Evolutionary conservation across 2,888 invertebrate genomes (phyloP).

Genomic region (Aquatica leii): DNA sequence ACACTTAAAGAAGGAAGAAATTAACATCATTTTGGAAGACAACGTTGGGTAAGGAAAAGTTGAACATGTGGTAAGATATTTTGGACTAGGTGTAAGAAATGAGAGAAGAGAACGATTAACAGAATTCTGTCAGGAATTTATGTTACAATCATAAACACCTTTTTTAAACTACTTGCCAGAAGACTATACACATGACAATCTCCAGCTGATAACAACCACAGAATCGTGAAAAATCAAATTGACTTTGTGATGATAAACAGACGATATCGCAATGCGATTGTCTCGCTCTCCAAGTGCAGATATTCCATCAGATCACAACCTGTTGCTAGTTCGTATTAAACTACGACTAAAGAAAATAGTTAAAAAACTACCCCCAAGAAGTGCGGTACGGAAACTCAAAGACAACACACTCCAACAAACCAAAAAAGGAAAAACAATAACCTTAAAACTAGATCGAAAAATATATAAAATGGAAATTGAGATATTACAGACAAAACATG

Average conservation of each 20-base stretch:
- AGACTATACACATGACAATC: too few species aligned
- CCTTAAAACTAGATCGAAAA: background rate
- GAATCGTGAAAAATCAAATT: conserved; percentile 44
- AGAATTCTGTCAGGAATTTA: conserved; percentile 40
- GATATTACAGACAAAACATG: background rate
- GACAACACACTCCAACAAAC: background rate
- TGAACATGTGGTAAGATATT: conserved; percentile 28
- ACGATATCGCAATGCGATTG: conserved; percentile 35
- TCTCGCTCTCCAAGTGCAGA: conserved; percentile 41
- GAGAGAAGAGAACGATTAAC: conserved; percentile 39
- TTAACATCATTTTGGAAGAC: conserved; percentile 43
- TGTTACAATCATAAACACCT: conserved; percentile 41
- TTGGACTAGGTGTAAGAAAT: conserved; percentile 40
- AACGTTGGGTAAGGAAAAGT: conserved; percentile 34
- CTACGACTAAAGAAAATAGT: conserved; percentile 18
- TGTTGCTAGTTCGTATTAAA: conserved; percentile 24
- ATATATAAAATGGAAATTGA: conserved; percentile 5
- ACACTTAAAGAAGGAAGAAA: conserved; percentile 36
- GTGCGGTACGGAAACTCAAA: conserved; percentile 1
- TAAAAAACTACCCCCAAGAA: background rate
- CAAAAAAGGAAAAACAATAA: background rate
- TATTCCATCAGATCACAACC: conserved; percentile 40
- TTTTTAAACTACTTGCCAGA: too few species aligned
- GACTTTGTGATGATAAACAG: conserved; percentile 42
- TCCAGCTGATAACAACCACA: conserved; percentile 33